These are phyloP conservation scores for Acanthornis magna DNA, from an alignment of 2,797 vertebrate species.

Conservation along the genomic window DNA sequence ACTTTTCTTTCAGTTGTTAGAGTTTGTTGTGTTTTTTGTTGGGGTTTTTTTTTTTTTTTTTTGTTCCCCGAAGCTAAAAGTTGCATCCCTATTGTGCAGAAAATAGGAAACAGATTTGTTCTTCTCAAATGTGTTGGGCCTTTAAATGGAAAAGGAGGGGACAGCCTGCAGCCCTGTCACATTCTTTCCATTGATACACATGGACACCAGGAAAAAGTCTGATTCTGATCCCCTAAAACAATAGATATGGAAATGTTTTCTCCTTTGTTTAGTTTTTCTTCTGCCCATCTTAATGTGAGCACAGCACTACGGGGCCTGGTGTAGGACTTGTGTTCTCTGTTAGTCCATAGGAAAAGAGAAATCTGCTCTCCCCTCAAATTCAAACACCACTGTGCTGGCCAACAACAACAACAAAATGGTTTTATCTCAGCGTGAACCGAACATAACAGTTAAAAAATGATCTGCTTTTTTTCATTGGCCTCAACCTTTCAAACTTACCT, in stretches of 20 bases:
- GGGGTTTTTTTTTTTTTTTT: neutral
- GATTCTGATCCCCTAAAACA: neutral
- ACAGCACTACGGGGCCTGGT: neutral
- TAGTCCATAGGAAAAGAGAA: neutral
- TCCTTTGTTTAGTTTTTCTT: neutral
- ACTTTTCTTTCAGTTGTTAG: constrained; percentile 1
- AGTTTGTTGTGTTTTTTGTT: neutral
- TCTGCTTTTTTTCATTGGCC: neutral
- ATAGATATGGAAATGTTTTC: neutral
- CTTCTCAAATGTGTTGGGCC: neutral
- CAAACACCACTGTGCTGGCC: neutral
- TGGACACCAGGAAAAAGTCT: neutral
- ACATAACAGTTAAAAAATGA: neutral
- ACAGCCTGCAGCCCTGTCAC: constrained; percentile 16
- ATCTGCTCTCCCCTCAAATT: neutral
- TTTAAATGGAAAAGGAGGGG: constrained; percentile 26
- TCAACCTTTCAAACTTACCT: neutral
- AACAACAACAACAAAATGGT: constrained; percentile 1
- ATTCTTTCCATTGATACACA: constrained; percentile 34
- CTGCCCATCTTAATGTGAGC: neutral
- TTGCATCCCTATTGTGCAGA: constrained; percentile 40
- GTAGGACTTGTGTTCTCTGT: neutral
- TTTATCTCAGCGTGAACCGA: constrained; percentile 18
- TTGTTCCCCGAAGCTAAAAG: constrained; percentile 9
- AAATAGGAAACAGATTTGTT: constrained; percentile 55